Percentiles rank a stretch among this genome's conserved stretches.
Conservation (phyloP, 2,113 vertebrate genomes). For the Polypterus senegalus region DNA sequence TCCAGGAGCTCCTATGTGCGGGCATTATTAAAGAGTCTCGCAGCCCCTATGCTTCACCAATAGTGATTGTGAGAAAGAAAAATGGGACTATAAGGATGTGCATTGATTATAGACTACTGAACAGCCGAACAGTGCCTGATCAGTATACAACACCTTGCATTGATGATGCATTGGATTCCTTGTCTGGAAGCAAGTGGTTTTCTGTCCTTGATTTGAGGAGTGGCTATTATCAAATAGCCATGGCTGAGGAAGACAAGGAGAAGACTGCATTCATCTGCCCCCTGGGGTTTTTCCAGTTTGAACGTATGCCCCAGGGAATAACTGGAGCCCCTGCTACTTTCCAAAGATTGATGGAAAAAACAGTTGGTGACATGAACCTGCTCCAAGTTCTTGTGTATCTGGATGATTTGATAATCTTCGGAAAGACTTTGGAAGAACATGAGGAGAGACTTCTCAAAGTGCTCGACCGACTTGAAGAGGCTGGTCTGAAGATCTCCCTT, state of each 20-base stretch:
- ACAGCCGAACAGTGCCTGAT: too few relatives aligned
- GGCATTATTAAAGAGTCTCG: too few relatives aligned
- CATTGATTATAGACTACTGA: too few relatives aligned
- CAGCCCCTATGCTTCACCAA: too few relatives aligned
- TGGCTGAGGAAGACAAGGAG: background rate
- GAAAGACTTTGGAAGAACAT: constrained; percentile 5
- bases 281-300: constrained; percentile 1
- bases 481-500: background rate
- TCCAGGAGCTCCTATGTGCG: too few relatives aligned
- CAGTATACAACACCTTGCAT: too few relatives aligned
- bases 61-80: too few relatives aligned
- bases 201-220: too few relatives aligned
- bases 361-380: constrained; percentile 2
- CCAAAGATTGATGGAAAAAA: background rate
- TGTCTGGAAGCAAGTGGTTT: too few relatives aligned
- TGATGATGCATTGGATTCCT: too few relatives aligned
- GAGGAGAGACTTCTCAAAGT: constrained; percentile 2
- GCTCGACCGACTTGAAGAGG: background rate
- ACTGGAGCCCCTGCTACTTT: background rate
- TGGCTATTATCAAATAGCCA: too few relatives aligned
- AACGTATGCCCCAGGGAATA: background rate
- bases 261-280: constrained; percentile 1
- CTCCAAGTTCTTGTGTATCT: background rate
- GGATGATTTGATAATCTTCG: background rate
- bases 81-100: too few relatives aligned